Base-by-base conservation (phyloP, 2,888 invertebrate genomes). In the Leptogaster cylindrica region DNA sequence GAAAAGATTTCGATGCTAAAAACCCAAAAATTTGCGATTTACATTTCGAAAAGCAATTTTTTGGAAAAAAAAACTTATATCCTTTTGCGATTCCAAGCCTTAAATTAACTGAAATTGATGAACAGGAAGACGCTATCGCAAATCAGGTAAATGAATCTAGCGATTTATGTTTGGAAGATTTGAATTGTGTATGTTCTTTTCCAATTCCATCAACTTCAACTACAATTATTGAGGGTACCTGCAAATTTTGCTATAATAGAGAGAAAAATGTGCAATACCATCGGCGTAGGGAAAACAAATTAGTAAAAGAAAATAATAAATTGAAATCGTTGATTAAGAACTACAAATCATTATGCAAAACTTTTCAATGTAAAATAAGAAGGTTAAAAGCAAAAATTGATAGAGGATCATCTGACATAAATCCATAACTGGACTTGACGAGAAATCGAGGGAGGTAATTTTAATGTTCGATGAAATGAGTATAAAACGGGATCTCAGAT, bases 391-490 rank as follows among this genome's bases (percentile, higher is more conserved):
- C 3, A 6, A 41, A n/a, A 12, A 1, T n/a, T 41, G 16, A 14
- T 41, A 18, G 18, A 14, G 16, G n/a, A n/a, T n/a, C n/a, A n/a
- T n/a, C n/a, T n/a, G n/a, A n/a, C n/a, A n/a, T n/a, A n/a, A n/a
- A n/a, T n/a, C n/a, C n/a, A n/a, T n/a, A n/a, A n/a, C n/a, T n/a
- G n/a, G n/a, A n/a, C n/a, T n/a, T n/a, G n/a, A n/a, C n/a, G n/a
- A n/a, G n/a, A n/a, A n/a, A n/a, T n/a, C n/a, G n/a, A n/a, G n/a
- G n/a, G n/a, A n/a, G n/a, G n/a, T n/a, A n/a, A 2, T 48, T 6
- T n/a, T 48, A n/a, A 20, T 48, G 5, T 48, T 48, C n/a, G 48
- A 48, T 48, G 48, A 48, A 12, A 41, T 16, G 14, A 16, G 16
- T 2, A 41, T 41, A 41, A 41, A 18, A 10, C 41, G 41, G 8